A percentile compares a stretch with the other conserved stretches of the same genome.
Evolutionary conservation across 2,888 invertebrate species (phyloP).

Genomic region (Heliconius ethilla): DNA sequence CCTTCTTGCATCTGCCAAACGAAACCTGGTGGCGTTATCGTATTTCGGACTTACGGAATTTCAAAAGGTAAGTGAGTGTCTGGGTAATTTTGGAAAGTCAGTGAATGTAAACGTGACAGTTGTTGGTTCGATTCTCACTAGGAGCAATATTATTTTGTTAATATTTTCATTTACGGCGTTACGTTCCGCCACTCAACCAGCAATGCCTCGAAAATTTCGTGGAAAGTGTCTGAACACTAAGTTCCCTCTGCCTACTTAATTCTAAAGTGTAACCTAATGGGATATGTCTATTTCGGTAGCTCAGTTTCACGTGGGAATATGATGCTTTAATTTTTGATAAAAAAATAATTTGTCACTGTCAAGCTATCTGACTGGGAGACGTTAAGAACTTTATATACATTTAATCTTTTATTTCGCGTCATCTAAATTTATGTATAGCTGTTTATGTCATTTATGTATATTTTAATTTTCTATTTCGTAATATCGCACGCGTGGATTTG

Average conservation of each 20-base stretch:
- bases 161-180: too few species aligned
- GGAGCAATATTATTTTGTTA: too few species aligned
- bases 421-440: not conserved
- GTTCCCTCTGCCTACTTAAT: too few species aligned
- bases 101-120: too few species aligned
- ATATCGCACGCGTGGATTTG: slow-evolving; percentile 12
- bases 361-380: slow-evolving; percentile 4
- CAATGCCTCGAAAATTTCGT: too few species aligned
- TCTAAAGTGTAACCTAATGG: not conserved
- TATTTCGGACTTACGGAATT: slow-evolving; percentile 98
- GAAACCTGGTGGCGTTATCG: slow-evolving; percentile 96
- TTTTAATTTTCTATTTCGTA: slow-evolving; percentile 15
- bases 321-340: slow-evolving; percentile 6
- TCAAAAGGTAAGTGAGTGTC: slow-evolving; percentile 85
- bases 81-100: too few species aligned
- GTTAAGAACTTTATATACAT: slow-evolving; percentile 11
- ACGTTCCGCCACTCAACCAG: too few species aligned
- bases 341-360: slow-evolving; percentile 23
- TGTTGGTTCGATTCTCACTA: too few species aligned
- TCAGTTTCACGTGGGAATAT: not conserved
- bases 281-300: not conserved
- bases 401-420: slow-evolving; percentile 22
- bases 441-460: too few species aligned
- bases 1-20: slow-evolving; percentile 96
- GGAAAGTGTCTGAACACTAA: too few species aligned